Conservation (phyloP, 2,113 vertebrate genomes). For the Suricata suricatta region DNA sequence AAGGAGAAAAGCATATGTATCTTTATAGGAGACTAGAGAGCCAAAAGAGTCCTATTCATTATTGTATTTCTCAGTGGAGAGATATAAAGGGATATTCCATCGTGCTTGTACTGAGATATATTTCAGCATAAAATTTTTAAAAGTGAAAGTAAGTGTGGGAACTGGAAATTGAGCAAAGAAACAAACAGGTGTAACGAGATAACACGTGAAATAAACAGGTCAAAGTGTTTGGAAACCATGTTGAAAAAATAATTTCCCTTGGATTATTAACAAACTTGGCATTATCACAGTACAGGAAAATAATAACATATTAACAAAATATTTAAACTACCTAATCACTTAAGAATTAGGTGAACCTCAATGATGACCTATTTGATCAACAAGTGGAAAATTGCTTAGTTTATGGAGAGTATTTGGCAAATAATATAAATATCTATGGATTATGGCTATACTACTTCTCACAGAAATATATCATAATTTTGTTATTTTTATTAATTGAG, state of each 20-base stretch:
- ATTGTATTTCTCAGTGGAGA: background rate
- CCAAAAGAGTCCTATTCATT: background rate
- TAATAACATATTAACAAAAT: background rate
- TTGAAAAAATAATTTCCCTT: background rate
- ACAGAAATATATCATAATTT: background rate
- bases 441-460: background rate
- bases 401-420: background rate
- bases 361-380: background rate
- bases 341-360: background rate
- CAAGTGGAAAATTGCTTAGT: background rate
- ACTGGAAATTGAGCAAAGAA: background rate
- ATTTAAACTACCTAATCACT: background rate
- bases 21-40: background rate
- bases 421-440: background rate
- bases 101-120: background rate
- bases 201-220: background rate
- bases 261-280: background rate
- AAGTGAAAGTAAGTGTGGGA: background rate
- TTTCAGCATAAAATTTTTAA: background rate
- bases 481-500: background rate
- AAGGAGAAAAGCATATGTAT: background rate
- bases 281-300: background rate
- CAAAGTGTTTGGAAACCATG: background rate
- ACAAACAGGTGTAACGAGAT: background rate
- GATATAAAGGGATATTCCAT: background rate